Evolutionary conservation across 1,140 invertebrate species (phyloP).

Genomic region (Cryptotermes secundus): DNA sequence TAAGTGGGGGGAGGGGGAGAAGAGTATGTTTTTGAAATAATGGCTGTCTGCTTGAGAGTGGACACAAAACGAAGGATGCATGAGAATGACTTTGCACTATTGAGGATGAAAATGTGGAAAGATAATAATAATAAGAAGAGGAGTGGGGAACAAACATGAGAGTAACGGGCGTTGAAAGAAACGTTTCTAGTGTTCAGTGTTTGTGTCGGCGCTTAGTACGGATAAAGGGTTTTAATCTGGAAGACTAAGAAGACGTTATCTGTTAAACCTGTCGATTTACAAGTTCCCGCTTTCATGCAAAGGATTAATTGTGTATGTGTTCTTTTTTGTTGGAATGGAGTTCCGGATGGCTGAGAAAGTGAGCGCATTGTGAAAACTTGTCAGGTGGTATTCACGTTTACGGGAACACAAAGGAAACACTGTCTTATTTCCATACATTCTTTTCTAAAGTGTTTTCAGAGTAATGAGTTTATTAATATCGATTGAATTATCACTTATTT

Average conservation of each 20-base stretch:
- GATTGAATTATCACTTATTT: not conserved
- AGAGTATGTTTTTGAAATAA: not conserved
- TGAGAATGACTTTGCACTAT: not conserved
- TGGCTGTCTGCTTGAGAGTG: not conserved
- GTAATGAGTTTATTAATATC: not conserved
- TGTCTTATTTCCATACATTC: not conserved
- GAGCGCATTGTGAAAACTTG: not conserved
- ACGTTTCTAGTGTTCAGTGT: not conserved
- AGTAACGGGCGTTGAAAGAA: not conserved
- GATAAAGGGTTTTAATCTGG: not conserved
- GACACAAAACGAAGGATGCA: not conserved
- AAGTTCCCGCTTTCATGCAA: not conserved
- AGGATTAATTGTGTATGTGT: not conserved
- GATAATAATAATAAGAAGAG: not conserved
- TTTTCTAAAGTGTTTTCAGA: not conserved
- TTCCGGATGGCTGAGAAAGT: not conserved
- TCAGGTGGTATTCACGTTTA: not conserved
- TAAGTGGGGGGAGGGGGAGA: not conserved
- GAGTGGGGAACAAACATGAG: not conserved
- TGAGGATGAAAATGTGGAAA: not conserved
- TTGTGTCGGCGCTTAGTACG: not conserved
- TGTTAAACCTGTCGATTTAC: not conserved
- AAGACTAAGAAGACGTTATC: not conserved
- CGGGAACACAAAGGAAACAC: not conserved
- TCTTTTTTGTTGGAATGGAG: not conserved